Evolutionary conservation across 2,113 vertebrate species (phyloP).

Genomic region (Peromyscus leucopus): DNA sequence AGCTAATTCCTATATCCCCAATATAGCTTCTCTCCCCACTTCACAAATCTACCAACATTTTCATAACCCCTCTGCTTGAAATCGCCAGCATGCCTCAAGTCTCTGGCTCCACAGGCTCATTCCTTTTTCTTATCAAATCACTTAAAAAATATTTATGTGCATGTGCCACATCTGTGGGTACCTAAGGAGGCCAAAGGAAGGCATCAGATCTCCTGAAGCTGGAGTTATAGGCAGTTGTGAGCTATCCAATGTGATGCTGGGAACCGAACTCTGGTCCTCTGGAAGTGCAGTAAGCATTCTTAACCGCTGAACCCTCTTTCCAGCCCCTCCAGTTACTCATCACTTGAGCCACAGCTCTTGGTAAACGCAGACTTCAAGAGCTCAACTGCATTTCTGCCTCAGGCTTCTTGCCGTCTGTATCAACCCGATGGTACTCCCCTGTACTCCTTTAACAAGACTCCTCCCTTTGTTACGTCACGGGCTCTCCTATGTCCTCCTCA

Average conservation of each 20-base stretch:
- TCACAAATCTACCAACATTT: not conserved
- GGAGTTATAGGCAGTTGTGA: not conserved
- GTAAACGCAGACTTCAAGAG: not conserved
- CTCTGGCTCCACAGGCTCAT: not conserved
- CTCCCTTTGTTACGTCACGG: not conserved
- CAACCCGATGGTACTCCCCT: too few relatives aligned
- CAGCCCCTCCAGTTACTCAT: not conserved
- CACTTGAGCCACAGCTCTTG: not conserved
- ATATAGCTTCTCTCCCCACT: not conserved
- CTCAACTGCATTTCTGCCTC: not conserved
- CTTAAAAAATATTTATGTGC: not conserved
- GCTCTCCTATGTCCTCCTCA: not conserved
- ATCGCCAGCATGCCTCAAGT: too few relatives aligned
- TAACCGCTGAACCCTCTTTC: not conserved
- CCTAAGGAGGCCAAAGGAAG: not conserved
- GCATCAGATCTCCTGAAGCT: not conserved
- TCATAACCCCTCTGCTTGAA: not conserved
- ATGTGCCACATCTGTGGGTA: not conserved
- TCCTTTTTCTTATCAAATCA: not conserved
- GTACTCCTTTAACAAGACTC: not conserved
- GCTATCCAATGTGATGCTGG: too few relatives aligned
- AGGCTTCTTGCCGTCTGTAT: not conserved
- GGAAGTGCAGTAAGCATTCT: not conserved
- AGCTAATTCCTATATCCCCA: not conserved
- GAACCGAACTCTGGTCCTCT: not conserved